A percentile compares a stretch with the other conserved stretches of the same genome.
phyloP scores from a whole-genome alignment of 2,797 vertebrate species.

The Urophycis tenuis region DNA sequence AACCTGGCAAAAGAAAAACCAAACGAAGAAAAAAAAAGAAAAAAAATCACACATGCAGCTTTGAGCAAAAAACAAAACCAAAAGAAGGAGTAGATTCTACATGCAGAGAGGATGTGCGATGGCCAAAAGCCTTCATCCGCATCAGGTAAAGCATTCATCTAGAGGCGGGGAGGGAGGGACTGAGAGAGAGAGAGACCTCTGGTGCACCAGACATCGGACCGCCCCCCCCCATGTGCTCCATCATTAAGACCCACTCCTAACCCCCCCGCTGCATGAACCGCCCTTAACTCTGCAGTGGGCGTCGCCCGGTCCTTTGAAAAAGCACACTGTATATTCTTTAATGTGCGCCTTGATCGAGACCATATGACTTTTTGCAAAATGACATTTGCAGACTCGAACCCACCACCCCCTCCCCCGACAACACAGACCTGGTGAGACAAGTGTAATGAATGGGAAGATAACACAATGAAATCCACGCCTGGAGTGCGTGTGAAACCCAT shows the following conservation, averaged over 20 bases:
- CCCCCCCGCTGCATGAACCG: conserved; percentile 47
- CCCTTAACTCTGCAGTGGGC: neutral
- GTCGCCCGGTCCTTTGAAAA: too few relatives aligned
- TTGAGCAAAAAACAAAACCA: conserved; percentile 45
- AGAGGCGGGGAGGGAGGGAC: conserved; percentile 16
- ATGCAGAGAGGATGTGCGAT: conserved; percentile 64
- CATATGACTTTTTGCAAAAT: neutral
- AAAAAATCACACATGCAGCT: conserved; percentile 65
- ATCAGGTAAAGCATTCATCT: conserved; percentile 55
- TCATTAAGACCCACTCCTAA: conserved; percentile 34
- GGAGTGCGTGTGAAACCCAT: neutral
- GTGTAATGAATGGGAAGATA: conserved; percentile 69
- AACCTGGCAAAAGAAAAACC: conserved; percentile 46
- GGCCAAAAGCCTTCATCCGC: conserved; percentile 63
- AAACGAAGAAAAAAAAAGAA: too few relatives aligned
- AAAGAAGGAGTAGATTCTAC: conserved; percentile 58
- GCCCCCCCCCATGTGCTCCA: conserved; percentile 21
- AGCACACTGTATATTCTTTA: conserved; percentile 9
- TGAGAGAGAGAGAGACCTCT: neutral
- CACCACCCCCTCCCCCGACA: neutral
- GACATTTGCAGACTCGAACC: neutral
- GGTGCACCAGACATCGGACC: conserved; percentile 33
- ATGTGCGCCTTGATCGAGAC: neutral
- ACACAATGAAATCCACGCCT: conserved; percentile 83
- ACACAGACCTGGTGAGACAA: conserved; percentile 35